Evolutionary conservation across 2,888 invertebrate genomes (phyloP).

Genomic region (Meloe dianella): DNA sequence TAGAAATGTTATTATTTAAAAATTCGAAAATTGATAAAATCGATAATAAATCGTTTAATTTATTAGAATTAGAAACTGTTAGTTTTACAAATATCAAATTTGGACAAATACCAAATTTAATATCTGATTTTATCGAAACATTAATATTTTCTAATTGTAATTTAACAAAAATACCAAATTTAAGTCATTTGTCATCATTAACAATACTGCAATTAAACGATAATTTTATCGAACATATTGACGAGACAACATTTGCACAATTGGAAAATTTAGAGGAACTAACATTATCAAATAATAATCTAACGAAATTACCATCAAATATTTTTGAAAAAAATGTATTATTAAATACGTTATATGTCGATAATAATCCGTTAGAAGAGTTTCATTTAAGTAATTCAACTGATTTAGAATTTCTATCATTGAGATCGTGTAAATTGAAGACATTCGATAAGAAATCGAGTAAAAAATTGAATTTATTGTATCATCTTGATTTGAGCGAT

Average conservation of each 20-base stretch:
- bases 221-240: conserved; percentile 69
- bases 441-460: conserved; percentile 71
- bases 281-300: conserved; percentile 73
- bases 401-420: conserved; percentile 71
- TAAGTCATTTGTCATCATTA: conserved; percentile 56
- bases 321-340: conserved; percentile 71
- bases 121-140: conserved; percentile 62
- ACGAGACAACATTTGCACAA: conserved; percentile 67
- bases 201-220: conserved; percentile 71
- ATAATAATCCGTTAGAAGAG: conserved; percentile 71
- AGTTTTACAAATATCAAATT: conserved; percentile 55
- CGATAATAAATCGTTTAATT: conserved; percentile 73
- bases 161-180: conserved; percentile 67
- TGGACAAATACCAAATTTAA: conserved; percentile 42
- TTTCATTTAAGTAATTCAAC: conserved; percentile 68
- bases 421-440: conserved; percentile 72
- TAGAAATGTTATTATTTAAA: conserved; percentile 73
- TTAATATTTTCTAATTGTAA: conserved; percentile 75
- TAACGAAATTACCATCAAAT: conserved; percentile 67
- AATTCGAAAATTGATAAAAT: conserved; percentile 71
- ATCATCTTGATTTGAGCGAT: conserved; percentile 71
- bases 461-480: conserved; percentile 67
- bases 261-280: conserved; percentile 73
- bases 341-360: conserved; percentile 71
- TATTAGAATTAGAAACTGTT: conserved; percentile 63